Evolutionary conservation across 2,888 invertebrate species (phyloP).

Genomic region (Lasiommata megera): DNA sequence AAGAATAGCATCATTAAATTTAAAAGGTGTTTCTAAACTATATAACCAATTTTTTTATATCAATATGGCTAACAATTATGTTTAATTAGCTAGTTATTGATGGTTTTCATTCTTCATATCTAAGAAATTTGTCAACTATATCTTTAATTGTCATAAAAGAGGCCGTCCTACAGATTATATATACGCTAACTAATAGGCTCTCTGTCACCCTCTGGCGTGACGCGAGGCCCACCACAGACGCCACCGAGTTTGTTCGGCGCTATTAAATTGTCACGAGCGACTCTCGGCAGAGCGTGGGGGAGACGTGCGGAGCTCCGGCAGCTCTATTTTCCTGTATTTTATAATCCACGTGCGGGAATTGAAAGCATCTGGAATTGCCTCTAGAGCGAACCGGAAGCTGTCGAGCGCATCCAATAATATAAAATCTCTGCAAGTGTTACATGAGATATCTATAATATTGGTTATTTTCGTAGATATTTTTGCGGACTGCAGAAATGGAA

Average conservation of each 20-base stretch:
- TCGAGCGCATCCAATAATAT: constrained; percentile 8
- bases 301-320: neutral
- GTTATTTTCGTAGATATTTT: neutral
- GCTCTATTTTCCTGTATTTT: constrained; percentile 5
- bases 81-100: too few relatives aligned
- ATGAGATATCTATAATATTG: neutral
- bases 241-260: neutral
- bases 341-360: constrained; percentile 2
- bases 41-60: too few relatives aligned
- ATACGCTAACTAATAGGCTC: too few relatives aligned
- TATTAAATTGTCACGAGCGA: neutral
- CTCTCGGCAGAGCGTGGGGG: neutral
- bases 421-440: constrained; percentile 5
- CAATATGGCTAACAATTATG: too few relatives aligned
- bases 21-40: too few relatives aligned
- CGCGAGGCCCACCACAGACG: neutral
- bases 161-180: too few relatives aligned
- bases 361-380: constrained; percentile 9
- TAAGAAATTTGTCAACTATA: too few relatives aligned
- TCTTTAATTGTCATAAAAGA: too few relatives aligned
- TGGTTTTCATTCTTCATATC: too few relatives aligned
- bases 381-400: constrained; percentile 8
- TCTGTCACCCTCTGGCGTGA: neutral
- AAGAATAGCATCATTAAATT: too few relatives aligned
- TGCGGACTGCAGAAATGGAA: neutral